Evolutionary conservation across 2,888 invertebrate species (phyloP).

Genomic region (Caenorhabditis wallacei): DNA sequence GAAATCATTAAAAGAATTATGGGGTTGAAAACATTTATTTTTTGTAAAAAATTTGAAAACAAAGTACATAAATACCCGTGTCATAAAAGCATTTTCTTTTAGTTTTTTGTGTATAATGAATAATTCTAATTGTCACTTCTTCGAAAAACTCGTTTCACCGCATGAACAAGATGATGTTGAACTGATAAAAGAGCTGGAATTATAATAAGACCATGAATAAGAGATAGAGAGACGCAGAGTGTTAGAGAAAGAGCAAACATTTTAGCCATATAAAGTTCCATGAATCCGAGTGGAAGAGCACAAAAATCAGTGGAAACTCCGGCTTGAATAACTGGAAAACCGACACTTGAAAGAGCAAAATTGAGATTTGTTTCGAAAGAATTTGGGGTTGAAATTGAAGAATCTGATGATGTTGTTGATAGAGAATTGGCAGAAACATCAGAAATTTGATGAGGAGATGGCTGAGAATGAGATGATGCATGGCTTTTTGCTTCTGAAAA

Average conservation of each 20-base stretch:
- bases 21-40: slow-evolving; percentile 30
- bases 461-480: slow-evolving; percentile 21
- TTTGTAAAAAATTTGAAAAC: slow-evolving; percentile 15
- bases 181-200: slow-evolving; percentile 71
- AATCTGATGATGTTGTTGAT: slow-evolving; percentile 31
- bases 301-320: slow-evolving; percentile 75
- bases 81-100: slow-evolving; percentile 8
- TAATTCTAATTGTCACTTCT: slow-evolving; percentile 6
- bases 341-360: slow-evolving; percentile 67
- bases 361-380: slow-evolving; percentile 51
- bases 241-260: slow-evolving; percentile 69
- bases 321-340: slow-evolving; percentile 77
- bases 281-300: slow-evolving; percentile 70
- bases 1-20: slow-evolving; percentile 58
- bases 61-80: slow-evolving; percentile 58
- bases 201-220: slow-evolving; percentile 72
- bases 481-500: slow-evolving; percentile 58
- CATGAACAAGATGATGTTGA: slow-evolving; percentile 46
- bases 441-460: slow-evolving; percentile 37
- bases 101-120: background rate
- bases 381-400: slow-evolving; percentile 50
- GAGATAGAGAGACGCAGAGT: slow-evolving; percentile 71
- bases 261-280: slow-evolving; percentile 74
- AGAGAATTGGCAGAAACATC: slow-evolving; percentile 8
- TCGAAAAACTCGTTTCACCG: slow-evolving; percentile 28